Conservation (phyloP, 2,888 invertebrate species). For the Drosophila koepferae region DNA sequence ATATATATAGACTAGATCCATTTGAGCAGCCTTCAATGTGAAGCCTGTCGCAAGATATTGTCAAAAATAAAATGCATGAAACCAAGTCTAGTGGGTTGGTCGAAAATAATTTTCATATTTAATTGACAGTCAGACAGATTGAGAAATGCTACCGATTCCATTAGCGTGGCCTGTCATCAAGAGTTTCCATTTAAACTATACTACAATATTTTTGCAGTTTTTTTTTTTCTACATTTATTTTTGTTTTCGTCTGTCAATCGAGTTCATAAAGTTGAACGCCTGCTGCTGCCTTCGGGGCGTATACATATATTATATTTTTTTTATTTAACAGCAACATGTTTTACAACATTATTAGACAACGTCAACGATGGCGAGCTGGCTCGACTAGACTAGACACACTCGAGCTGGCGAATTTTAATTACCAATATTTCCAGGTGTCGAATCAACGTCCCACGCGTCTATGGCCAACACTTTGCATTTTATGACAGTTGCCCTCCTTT, state of each 20-base stretch:
- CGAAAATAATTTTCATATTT: constrained; percentile 67
- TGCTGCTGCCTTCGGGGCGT: constrained; percentile 60
- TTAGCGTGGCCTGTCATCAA: constrained; percentile 61
- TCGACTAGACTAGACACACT: constrained; percentile 19
- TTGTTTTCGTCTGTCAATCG: constrained; percentile 38
- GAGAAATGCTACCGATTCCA: constrained; percentile 73
- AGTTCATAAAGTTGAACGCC: constrained; percentile 44
- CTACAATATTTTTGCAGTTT: constrained; percentile 11
- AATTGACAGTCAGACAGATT: constrained; percentile 65
- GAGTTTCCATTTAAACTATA: constrained; percentile 25
- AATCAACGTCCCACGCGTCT: constrained; percentile 61
- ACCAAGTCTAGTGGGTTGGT: constrained; percentile 46
- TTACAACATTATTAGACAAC: constrained; percentile 79
- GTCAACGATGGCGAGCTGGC: constrained; percentile 14
- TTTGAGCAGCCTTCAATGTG: constrained; percentile 46
- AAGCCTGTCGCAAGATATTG: constrained; percentile 62
- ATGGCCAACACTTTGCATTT: constrained; percentile 66
- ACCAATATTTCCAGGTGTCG: constrained; percentile 78
- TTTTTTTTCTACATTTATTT: constrained; percentile 10
- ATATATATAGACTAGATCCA: constrained; percentile 15
- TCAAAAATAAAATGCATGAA: constrained; percentile 48
- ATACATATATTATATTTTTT: constrained; percentile 27
- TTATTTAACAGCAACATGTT: constrained; percentile 72
- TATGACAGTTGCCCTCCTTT: constrained; percentile 53
- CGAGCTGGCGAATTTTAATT: constrained; percentile 70